Evolutionary conservation across 2,797 vertebrate genomes (phyloP), one percentile per base, ranked within the genome.

Genomic region (Pipistrellus nathusii): DNA sequence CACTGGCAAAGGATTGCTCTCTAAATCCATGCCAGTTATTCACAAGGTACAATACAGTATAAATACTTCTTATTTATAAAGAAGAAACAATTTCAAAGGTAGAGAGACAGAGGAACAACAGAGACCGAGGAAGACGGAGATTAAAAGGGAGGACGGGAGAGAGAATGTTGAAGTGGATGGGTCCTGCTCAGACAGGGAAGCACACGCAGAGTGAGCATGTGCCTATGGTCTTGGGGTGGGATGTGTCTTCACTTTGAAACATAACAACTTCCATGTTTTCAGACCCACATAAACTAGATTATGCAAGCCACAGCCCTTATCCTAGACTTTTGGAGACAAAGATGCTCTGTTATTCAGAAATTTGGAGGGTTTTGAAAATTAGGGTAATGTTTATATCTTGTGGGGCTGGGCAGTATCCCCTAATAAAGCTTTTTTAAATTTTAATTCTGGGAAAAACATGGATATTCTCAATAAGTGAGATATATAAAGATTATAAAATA

Each of bases 191-290:
- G 64, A 57, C 30, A 23, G 27, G 0, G 5, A 51, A 59, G 41
- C 41, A 18, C 14, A 9, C 2, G 15, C 0, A 5, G 21, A 30
- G 30, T 6, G 51, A 38, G 17, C 0, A 7, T 27, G 21, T 23
- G n/a, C 57, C 18, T 4, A 46, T 38, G 11, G n/a, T 51, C 59
- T 21, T 46, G 20, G 72, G 38, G 8, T 3, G 8, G n/a, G 53
- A 12, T 15, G 18, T 8, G 30, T 48, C 15, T n/a, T 68, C n/a
- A 9, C 9, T 35, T 51, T 17, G 30, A 81, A 88, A n/a, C 15
- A 48, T 8, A 30, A 55, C 20, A 1, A 23, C 44, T n/a, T 21
- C 25, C 13, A 8, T 13, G 15, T 18, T 51, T 62, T 53, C 46
- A 48, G 27, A 30, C 10, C 15, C 13, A 6, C 6, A 38, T 17